Evolutionary conservation across 2,888 invertebrate species (phyloP).

Genomic region (Salticus scenicus): DNA sequence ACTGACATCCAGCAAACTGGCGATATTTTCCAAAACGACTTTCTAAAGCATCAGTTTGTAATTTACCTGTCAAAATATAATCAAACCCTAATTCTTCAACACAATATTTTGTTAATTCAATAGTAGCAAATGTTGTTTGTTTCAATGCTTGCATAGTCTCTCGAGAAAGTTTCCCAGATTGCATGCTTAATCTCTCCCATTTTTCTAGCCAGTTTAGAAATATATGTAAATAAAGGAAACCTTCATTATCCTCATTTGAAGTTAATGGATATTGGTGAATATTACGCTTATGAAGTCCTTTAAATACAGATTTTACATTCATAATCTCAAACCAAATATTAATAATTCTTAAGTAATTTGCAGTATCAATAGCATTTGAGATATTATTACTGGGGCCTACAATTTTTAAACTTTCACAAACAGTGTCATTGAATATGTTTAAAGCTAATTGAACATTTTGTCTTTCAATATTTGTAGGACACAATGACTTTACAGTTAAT

Average conservation of each 20-base stretch:
- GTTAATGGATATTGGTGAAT: not conserved
- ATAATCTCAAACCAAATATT: conserved; percentile 5
- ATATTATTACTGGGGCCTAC: not conserved
- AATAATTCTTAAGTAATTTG: not conserved
- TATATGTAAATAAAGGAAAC: not conserved
- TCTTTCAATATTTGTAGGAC: not conserved
- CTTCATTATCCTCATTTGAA: not conserved
- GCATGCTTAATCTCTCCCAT: not conserved
- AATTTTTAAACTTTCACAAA: not conserved
- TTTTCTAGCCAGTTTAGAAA: not conserved
- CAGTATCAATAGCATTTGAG: not conserved
- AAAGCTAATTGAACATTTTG: conserved; percentile 5
- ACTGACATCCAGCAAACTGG: not conserved
- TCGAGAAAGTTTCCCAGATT: not conserved
- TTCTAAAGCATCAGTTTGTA: conserved; percentile 24
- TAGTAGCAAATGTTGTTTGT: not conserved
- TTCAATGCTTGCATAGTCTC: not conserved
- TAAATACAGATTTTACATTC: not conserved
- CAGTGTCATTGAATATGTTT: not conserved
- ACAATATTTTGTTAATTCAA: conserved; percentile 15
- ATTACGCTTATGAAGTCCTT: not conserved
- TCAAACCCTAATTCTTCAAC: not conserved
- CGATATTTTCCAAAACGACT: not conserved
- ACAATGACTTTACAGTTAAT: not conserved
- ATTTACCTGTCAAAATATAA: not conserved